Percentiles rank a stretch among this genome's conserved stretches.
Conservation (phyloP, 2,797 vertebrate genomes). For the Enteromius anoplus region DNA sequence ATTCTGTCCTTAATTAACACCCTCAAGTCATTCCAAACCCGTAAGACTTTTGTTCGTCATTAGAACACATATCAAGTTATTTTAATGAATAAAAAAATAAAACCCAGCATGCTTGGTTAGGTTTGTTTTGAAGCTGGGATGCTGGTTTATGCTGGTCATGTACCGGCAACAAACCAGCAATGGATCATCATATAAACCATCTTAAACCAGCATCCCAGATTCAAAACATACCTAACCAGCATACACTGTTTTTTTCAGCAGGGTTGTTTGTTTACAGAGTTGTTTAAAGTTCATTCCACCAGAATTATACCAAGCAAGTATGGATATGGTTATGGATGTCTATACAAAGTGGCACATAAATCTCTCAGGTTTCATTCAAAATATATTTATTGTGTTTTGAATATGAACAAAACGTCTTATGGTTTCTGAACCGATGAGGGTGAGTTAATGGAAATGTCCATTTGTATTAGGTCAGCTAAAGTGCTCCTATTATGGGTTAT, state of each 20-base stretch:
- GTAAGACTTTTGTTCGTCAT: not conserved
- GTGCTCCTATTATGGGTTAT: too few species aligned
- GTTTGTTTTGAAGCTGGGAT: too few species aligned
- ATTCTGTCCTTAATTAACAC: not conserved
- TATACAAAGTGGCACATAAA: not conserved
- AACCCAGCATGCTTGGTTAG: too few species aligned
- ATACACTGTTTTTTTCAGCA: too few species aligned
- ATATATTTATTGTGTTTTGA: not conserved
- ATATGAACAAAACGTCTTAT: not conserved
- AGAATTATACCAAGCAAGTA: not conserved
- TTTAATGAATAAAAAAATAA: too few species aligned
- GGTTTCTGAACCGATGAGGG: not conserved
- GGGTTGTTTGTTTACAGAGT: too few species aligned
- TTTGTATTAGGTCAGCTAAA: not conserved
- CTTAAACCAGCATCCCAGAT: too few species aligned
- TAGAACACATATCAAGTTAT: not conserved
- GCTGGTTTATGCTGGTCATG: too few species aligned
- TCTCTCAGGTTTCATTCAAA: not conserved
- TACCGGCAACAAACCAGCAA: too few species aligned
- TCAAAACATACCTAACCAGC: too few species aligned
- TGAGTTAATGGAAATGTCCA: not conserved
- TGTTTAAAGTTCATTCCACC: too few species aligned
- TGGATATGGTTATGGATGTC: not conserved
- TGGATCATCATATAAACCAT: too few species aligned
- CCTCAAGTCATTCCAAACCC: not conserved